phyloP scores from a whole-genome alignment of 2,797 vertebrate genomes.

The Girardinus metallicus region DNA sequence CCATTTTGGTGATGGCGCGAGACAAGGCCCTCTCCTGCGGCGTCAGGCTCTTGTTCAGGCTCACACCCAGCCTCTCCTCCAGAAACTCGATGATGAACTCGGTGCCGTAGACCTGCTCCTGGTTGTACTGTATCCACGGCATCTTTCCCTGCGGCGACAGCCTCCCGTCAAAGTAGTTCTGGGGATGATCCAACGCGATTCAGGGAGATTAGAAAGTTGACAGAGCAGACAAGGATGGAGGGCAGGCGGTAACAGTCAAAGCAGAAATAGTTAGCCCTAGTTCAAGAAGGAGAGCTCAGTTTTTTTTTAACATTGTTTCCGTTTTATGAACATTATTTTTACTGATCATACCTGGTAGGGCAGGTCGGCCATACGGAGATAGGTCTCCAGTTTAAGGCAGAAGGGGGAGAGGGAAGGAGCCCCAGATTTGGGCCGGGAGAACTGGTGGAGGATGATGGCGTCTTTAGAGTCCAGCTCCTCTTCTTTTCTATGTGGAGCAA shows the following conservation, averaged over 20 bases:
- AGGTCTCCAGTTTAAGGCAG: conserved; percentile 99
- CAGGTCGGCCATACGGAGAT: conserved; percentile 96
- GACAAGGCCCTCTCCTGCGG: conserved; percentile 92
- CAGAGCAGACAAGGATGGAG: neutral
- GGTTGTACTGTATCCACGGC: conserved; percentile 99
- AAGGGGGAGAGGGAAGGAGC: conserved; percentile 95
- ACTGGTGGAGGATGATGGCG: conserved; percentile 98
- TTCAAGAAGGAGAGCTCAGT: neutral
- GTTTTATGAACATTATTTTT: neutral
- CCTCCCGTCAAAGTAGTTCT: conserved; percentile 99
- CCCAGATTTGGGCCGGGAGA: conserved; percentile 92
- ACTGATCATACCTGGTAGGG: conserved; percentile 90
- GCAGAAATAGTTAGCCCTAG: neutral
- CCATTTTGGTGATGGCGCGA: conserved; percentile 94
- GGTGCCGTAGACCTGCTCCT: conserved; percentile 91
- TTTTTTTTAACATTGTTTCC: neutral
- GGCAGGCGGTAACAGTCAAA: neutral
- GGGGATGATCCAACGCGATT: conserved; percentile 24
- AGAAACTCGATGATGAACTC: conserved; percentile 99
- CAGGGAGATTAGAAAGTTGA: neutral
- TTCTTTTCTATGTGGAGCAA: conserved; percentile 86
- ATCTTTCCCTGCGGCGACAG: conserved; percentile 98
- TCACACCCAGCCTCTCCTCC: conserved; percentile 93
- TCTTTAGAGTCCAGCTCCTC: conserved; percentile 97
- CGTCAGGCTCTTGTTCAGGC: conserved; percentile 92